Evolutionary conservation across 1,140 invertebrate genomes (phyloP).

Genomic region (Cecropterus lyciades): DNA sequence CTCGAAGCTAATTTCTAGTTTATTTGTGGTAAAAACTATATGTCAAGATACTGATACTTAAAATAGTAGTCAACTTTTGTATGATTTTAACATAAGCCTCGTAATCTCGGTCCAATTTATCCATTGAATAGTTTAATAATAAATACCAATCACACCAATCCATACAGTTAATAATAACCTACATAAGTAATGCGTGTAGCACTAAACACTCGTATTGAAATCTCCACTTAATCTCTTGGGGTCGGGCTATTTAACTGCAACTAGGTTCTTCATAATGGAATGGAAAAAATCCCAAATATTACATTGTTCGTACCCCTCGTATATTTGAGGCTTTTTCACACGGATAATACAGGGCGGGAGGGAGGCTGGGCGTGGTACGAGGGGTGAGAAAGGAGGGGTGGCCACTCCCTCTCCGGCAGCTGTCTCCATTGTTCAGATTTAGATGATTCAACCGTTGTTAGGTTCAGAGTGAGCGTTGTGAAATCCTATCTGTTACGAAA

Average conservation of each 20-base stretch:
- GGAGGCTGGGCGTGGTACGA: constrained; percentile 65
- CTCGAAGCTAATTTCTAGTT: too few relatives aligned
- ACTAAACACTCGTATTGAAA: constrained; percentile 61
- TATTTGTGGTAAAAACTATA: too few relatives aligned
- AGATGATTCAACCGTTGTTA: constrained; percentile 45
- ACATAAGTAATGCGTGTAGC: constrained; percentile 38
- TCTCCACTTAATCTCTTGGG: constrained; percentile 68
- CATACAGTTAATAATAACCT: constrained; percentile 24
- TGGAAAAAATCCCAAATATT: constrained; percentile 69
- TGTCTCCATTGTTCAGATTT: constrained; percentile 58
- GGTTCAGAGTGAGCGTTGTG: constrained; percentile 36
- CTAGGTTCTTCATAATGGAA: constrained; percentile 60
- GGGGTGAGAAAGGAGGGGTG: constrained; percentile 33
- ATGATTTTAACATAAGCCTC: too few relatives aligned
- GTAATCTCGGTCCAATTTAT: too few relatives aligned
- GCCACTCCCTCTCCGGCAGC: constrained; percentile 64
- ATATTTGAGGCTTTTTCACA: constrained; percentile 68
- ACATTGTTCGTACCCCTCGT: constrained; percentile 64
- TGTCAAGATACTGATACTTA: too few relatives aligned
- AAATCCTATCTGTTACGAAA: constrained; percentile 17
- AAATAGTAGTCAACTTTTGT: too few relatives aligned
- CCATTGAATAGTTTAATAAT: background rate
- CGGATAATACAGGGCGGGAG: constrained; percentile 58
- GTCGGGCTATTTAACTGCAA: constrained; percentile 70
- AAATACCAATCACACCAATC: background rate